A percentile compares a stretch with the other conserved stretches of the same genome.
phyloP scores from a whole-genome alignment of 1,140 invertebrate genomes.

The Drosophila nigrodunni region DNA sequence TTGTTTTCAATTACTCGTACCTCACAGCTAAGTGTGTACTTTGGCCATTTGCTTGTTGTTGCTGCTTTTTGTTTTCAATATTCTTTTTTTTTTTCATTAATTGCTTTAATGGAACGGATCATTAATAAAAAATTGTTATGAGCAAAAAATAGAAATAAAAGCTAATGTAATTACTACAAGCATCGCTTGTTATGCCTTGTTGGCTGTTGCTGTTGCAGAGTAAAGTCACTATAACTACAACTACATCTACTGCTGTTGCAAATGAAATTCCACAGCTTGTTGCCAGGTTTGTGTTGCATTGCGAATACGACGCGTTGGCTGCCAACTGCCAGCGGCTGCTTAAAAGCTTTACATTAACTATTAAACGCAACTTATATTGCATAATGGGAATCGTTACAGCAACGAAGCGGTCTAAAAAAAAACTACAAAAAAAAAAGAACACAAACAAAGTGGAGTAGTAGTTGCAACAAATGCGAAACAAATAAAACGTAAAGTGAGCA shows the following conservation, averaged over 20 bases:
- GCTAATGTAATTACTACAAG: constrained; percentile 76
- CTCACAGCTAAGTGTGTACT: constrained; percentile 37
- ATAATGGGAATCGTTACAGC: constrained; percentile 60
- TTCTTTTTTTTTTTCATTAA: constrained; percentile 42
- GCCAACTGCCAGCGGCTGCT: constrained; percentile 64
- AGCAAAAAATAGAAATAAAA: constrained; percentile 78
- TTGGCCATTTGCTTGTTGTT: background rate
- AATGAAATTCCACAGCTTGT: constrained; percentile 65
- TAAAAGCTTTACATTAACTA: constrained; percentile 81
- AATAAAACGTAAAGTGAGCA: constrained; percentile 53
- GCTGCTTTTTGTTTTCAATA: background rate
- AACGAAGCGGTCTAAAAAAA: constrained; percentile 9
- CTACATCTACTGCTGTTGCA: constrained; percentile 35
- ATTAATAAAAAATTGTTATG: constrained; percentile 77
- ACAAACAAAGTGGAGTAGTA: background rate
- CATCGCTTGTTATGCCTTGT: constrained; percentile 57
- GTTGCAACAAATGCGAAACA: constrained; percentile 57
- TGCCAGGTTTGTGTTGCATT: constrained; percentile 46
- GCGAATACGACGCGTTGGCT: constrained; percentile 44
- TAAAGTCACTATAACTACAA: constrained; percentile 4
- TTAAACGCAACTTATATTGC: constrained; percentile 80
- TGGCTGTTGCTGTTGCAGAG: constrained; percentile 26
- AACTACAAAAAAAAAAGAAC: background rate
- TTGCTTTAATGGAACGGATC: constrained; percentile 65
- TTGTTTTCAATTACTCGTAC: constrained; percentile 64